A percentile compares a stretch with the other conserved stretches of the same genome.
These are phyloP conservation scores for Ataeniobius toweri DNA, from an alignment of 2,797 vertebrate species.

Conservation along the genomic window DNA sequence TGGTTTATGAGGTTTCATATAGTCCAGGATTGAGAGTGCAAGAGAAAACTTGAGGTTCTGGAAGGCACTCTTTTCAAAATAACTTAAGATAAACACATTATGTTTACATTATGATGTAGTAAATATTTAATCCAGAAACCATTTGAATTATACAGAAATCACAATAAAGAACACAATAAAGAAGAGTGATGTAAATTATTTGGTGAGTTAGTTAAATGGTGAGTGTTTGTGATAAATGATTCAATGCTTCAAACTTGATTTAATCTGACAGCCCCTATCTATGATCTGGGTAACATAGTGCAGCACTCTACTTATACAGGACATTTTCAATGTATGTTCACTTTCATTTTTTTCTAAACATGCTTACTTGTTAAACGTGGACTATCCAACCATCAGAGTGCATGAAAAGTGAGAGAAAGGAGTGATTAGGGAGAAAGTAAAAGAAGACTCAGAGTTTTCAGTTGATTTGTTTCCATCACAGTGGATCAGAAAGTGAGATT, in stretches of 20 bases:
- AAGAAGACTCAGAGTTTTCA: constrained; percentile 29
- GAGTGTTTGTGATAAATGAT: constrained; percentile 25
- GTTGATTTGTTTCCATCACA: constrained; percentile 30
- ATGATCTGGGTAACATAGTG: constrained; percentile 49
- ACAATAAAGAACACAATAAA: background rate
- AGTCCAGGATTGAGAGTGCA: background rate
- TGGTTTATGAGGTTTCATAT: background rate
- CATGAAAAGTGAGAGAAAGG: constrained; percentile 50
- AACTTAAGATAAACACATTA: background rate
- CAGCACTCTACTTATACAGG: background rate
- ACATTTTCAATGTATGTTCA: constrained; percentile 6
- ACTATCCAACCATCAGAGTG: constrained; percentile 59
- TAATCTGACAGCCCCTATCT: constrained; percentile 6
- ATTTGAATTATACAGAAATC: constrained; percentile 1
- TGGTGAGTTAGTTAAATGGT: constrained; percentile 60
- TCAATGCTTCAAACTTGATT: constrained; percentile 3
- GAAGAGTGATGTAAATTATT: background rate
- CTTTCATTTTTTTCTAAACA: constrained; percentile 9
- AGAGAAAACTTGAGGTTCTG: background rate
- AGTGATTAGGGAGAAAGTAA: constrained; percentile 23
- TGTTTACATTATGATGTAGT: background rate
- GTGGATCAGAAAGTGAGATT: constrained; percentile 30
- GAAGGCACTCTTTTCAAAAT: background rate
- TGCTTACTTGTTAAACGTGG: constrained; percentile 68
- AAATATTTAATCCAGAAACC: background rate